These are phyloP conservation scores for Ametastegia equiseti DNA, from an alignment of 2,888 invertebrate species.

Conservation along the genomic window DNA sequence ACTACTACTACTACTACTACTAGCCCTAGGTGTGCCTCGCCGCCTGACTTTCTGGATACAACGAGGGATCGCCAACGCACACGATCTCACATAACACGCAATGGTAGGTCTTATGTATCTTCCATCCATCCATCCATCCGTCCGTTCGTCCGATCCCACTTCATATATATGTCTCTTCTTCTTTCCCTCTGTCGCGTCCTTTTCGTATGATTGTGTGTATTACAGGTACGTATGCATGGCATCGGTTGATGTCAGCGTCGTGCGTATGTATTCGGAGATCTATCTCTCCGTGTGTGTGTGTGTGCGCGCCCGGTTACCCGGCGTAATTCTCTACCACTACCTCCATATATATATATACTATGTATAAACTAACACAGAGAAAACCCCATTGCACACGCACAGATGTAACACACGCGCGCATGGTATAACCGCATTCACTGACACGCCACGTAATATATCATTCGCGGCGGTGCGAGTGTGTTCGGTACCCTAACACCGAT, in stretches of 20 bases:
- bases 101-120: slow-evolving; percentile 45
- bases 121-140: too few relatives aligned
- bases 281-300: too few relatives aligned
- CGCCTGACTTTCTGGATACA: slow-evolving; percentile 44
- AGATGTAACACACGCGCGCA: neutral
- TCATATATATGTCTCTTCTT: too few relatives aligned
- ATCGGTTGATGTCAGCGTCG: neutral
- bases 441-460: slow-evolving; percentile 35
- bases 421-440: neutral
- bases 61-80: slow-evolving; percentile 43
- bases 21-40: slow-evolving; percentile 43
- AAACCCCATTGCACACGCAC: neutral
- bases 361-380: neutral
- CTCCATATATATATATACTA: neutral
- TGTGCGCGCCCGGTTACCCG: neutral
- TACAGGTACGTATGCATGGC: neutral
- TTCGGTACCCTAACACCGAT: neutral
- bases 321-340: neutral
- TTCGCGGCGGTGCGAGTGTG: neutral
- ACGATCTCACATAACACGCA: slow-evolving; percentile 37
- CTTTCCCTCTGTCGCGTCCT: slow-evolving; percentile 14
- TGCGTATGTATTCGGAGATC: too few relatives aligned
- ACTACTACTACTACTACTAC: too few relatives aligned
- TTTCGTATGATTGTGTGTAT: neutral
- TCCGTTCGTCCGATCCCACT: slow-evolving; percentile 23